Conservation (phyloP, 2,888 invertebrate genomes). For the Dolichomitus sp. region DNA sequence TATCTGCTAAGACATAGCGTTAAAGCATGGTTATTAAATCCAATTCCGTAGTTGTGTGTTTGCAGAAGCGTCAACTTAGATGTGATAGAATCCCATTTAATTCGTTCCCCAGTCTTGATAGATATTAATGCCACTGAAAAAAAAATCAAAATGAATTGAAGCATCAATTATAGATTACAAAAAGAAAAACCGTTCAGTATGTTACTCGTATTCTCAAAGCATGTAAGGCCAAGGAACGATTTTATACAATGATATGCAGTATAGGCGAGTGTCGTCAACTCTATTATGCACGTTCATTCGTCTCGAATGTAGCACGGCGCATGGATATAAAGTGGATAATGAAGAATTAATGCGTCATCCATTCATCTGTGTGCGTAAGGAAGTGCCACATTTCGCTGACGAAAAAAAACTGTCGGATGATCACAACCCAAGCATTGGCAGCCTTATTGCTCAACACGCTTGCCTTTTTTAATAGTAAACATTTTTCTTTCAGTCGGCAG, state of each 20-base stretch:
- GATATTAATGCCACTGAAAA: background rate
- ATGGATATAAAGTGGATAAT: constrained; percentile 65
- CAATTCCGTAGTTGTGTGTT: background rate
- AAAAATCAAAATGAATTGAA: constrained; percentile 8
- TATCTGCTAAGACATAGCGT: background rate
- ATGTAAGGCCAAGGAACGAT: constrained; percentile 8
- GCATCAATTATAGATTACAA: background rate
- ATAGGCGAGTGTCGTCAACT: constrained; percentile 43
- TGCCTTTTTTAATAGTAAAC: constrained; percentile 8
- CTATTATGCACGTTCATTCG: constrained; percentile 52
- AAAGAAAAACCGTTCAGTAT: background rate
- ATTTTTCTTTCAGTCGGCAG: constrained; percentile 86
- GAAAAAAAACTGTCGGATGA: constrained; percentile 32
- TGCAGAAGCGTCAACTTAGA: background rate
- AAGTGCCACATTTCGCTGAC: constrained; percentile 49
- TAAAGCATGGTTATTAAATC: background rate
- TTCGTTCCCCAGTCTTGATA: background rate
- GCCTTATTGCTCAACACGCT: background rate
- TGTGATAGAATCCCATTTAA: background rate
- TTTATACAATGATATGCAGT: constrained; percentile 7
- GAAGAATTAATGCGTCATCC: constrained; percentile 61
- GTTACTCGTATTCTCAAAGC: background rate
- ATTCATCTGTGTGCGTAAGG: constrained; percentile 53
- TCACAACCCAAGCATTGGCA: background rate
- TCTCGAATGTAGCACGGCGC: constrained; percentile 48